Percentiles rank a stretch among this genome's conserved stretches.
Evolutionary conservation across 2,888 invertebrate genomes (phyloP).

Genomic region (Macrophya annulata): DNA sequence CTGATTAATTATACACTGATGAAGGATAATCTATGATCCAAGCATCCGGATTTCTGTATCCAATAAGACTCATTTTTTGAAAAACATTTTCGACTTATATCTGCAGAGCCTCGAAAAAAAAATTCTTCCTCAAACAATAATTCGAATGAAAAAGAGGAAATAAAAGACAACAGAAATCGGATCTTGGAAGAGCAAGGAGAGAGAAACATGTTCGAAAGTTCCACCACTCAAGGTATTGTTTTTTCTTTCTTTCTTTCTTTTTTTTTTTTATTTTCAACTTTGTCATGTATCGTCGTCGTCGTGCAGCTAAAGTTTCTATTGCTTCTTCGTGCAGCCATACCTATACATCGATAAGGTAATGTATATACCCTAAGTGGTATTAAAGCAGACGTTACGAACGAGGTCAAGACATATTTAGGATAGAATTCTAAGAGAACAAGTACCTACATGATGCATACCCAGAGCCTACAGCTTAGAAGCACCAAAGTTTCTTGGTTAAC

Average conservation of each 20-base stretch:
- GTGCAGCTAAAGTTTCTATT: slow-evolving; percentile 38
- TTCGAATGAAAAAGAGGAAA: background rate
- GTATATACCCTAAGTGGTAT: slow-evolving; percentile 31
- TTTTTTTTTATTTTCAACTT: background rate
- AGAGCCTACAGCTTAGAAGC: slow-evolving; percentile 28
- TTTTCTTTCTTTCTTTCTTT: background rate
- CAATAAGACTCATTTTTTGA: no score
- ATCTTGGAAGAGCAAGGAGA: background rate
- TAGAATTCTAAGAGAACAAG: slow-evolving; percentile 17
- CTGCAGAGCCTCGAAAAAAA: background rate
- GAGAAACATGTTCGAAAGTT: background rate
- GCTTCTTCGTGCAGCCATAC: slow-evolving; percentile 49
- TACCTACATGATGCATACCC: background rate
- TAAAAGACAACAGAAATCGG: background rate
- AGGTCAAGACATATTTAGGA: slow-evolving; percentile 42
- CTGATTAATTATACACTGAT: no score
- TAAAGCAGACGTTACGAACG: slow-evolving; percentile 46
- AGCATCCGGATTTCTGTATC: no score
- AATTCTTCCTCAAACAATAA: background rate
- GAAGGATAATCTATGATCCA: no score
- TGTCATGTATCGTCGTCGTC: slow-evolving; percentile 4
- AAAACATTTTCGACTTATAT: no score
- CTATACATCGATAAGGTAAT: slow-evolving; percentile 18
- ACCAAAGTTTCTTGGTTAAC: background rate
- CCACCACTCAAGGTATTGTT: background rate